A percentile compares a stretch with the other conserved stretches of the same genome.
Conservation (phyloP, 2,888 invertebrate genomes). For the Marasmarcha lunaedactyla region DNA sequence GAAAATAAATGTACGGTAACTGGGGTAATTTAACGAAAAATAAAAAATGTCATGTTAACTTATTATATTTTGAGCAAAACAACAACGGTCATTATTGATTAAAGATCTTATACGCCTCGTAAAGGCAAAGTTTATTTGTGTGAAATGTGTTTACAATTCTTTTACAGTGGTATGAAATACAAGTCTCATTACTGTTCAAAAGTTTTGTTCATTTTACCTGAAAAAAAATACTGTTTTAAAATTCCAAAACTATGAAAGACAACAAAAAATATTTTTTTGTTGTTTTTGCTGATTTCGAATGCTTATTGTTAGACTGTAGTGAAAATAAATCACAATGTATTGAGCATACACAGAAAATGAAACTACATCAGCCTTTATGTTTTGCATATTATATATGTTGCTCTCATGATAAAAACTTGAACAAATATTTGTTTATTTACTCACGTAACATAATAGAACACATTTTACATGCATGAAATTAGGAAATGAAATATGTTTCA, state of each 20-base stretch:
- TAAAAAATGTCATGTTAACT: slow-evolving; percentile 14
- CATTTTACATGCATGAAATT: too few relatives aligned
- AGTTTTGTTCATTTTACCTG: slow-evolving; percentile 6
- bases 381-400: slow-evolving; percentile 16
- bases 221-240: slow-evolving; percentile 8
- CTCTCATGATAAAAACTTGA: slow-evolving; percentile 11
- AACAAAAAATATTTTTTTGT: slow-evolving; percentile 14
- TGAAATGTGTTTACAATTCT: slow-evolving; percentile 14
- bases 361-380: slow-evolving; percentile 12
- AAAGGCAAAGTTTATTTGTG: slow-evolving; percentile 9
- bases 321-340: slow-evolving; percentile 3
- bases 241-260: slow-evolving; percentile 14
- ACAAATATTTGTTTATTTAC: slow-evolving; percentile 16
- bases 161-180: slow-evolving; percentile 9
- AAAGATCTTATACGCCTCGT: slow-evolving; percentile 14
- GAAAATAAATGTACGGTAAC: slow-evolving; percentile 9
- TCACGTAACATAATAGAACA: too few relatives aligned
- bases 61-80: slow-evolving; percentile 13
- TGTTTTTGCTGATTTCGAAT: slow-evolving; percentile 15
- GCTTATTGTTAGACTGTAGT: slow-evolving; percentile 6
- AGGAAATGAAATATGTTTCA: too few relatives aligned
- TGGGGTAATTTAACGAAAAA: slow-evolving; percentile 12
- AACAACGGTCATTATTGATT: slow-evolving; percentile 14
- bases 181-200: slow-evolving; percentile 8
- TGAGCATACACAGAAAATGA: slow-evolving; percentile 5